Percentiles rank a stretch among this genome's conserved stretches.
Evolutionary conservation across 2,797 vertebrate species (phyloP).

Genomic region (Valencia hispanica): DNA sequence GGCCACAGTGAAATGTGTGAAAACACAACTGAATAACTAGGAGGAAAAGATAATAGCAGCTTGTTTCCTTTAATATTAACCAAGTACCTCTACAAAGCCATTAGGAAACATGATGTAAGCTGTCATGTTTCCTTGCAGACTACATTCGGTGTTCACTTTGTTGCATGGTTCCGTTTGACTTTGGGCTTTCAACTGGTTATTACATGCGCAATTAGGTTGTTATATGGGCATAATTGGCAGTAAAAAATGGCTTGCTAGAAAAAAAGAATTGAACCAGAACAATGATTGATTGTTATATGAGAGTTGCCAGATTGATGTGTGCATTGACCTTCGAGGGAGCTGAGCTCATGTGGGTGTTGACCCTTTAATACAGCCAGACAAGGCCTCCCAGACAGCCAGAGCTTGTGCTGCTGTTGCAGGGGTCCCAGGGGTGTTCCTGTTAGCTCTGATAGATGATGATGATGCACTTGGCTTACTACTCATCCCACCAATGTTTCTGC

Average conservation of each 20-base stretch:
- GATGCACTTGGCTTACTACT: slow-evolving; percentile 36
- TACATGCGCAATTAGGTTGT: slow-evolving; percentile 68
- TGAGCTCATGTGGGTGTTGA: slow-evolving; percentile 58
- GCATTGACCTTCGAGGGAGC: slow-evolving; percentile 62
- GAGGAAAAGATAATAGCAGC: slow-evolving; percentile 51
- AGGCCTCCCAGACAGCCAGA: slow-evolving; percentile 48
- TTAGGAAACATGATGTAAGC: slow-evolving; percentile 53
- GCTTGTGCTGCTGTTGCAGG: slow-evolving; percentile 34
- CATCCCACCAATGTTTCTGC: slow-evolving; percentile 26
- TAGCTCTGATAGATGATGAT: slow-evolving; percentile 62
- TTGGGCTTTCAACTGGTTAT: slow-evolving; percentile 61
- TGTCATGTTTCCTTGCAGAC: slow-evolving; percentile 57
- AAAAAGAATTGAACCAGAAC: slow-evolving; percentile 36
- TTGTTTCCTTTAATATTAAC: slow-evolving; percentile 71
- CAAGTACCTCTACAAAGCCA: slow-evolving; percentile 59
- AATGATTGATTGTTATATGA: slow-evolving; percentile 66
- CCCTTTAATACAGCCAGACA: slow-evolving; percentile 62
- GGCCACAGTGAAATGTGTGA: slow-evolving; percentile 39
- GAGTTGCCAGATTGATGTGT: slow-evolving; percentile 50
- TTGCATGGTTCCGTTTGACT: slow-evolving; percentile 61
- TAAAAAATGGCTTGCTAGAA: slow-evolving; percentile 45
- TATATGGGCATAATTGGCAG: slow-evolving; percentile 56
- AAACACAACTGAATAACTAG: slow-evolving; percentile 35
- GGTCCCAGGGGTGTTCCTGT: slow-evolving; percentile 49
- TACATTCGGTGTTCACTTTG: slow-evolving; percentile 50